Percentiles rank a stretch among this genome's conserved stretches.
These are phyloP conservation scores for Clamator glandarius DNA, from an alignment of 2,797 vertebrate genomes.

Conservation along the genomic window DNA sequence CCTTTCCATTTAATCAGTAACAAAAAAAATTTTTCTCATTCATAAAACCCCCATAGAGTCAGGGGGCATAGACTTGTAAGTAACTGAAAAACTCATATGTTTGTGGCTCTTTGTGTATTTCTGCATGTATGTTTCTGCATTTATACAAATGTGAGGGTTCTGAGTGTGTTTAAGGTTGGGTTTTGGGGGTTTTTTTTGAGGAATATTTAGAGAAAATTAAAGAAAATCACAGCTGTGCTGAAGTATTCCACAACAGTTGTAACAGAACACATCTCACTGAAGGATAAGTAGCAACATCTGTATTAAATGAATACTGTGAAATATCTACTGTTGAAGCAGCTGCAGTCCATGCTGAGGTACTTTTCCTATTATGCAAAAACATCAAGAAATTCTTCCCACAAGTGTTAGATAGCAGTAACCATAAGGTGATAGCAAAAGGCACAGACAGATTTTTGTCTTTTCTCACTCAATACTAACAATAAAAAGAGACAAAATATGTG, in stretches of 20 bases:
- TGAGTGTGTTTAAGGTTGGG: neutral
- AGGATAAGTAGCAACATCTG: constrained; percentile 27
- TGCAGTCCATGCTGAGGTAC: neutral
- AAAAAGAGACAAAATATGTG: neutral
- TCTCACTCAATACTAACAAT: neutral
- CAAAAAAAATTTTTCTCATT: neutral
- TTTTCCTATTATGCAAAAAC: neutral
- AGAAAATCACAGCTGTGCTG: neutral
- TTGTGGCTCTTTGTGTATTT: neutral
- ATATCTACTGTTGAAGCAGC: neutral
- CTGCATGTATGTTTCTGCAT: neutral
- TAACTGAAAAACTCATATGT: neutral
- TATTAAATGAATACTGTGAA: neutral
- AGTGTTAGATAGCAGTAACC: neutral
- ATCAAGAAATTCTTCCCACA: neutral
- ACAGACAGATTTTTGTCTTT: neutral
- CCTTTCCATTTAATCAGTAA: neutral
- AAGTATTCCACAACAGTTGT: neutral
- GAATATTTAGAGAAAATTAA: neutral
- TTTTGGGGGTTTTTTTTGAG: neutral
- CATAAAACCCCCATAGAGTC: neutral
- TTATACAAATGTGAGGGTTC: neutral
- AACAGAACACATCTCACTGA: neutral
- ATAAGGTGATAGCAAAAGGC: neutral
- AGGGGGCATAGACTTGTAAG: neutral